phyloP scores from a whole-genome alignment of 2,888 invertebrate species.

The Parasteatoda lunata region DNA sequence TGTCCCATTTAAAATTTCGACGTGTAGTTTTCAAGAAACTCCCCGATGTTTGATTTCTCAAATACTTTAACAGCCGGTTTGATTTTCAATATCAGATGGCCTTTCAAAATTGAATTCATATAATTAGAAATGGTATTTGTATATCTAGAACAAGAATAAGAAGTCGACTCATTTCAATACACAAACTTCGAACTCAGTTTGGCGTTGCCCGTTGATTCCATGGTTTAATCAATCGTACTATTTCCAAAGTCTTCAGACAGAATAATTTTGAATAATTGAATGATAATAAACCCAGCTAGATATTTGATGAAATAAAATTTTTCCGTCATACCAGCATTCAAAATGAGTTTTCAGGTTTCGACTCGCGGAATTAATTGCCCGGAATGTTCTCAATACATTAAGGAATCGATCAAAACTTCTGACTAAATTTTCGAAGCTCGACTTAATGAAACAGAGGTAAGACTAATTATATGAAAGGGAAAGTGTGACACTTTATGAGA shows the following conservation, averaged over 20 bases:
- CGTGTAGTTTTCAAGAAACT: no score
- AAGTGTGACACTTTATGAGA: not conserved
- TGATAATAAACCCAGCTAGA: not conserved
- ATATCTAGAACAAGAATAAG: no score
- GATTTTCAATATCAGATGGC: no score
- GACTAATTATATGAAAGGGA: not conserved
- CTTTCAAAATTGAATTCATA: no score
- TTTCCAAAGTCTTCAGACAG: not conserved
- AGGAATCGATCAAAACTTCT: not conserved
- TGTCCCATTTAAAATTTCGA: no score
- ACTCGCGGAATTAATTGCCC: not conserved
- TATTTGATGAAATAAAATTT: conserved; percentile 2
- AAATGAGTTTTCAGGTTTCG: not conserved
- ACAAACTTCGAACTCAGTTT: no score
- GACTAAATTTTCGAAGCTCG: not conserved
- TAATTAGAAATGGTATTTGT: no score
- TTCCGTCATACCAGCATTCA: not conserved
- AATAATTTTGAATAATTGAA: conserved; percentile 3
- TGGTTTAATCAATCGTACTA: no score
- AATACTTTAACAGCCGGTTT: no score
- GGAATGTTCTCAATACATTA: not conserved
- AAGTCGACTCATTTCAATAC: no score
- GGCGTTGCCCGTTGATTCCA: no score
- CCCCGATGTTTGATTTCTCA: no score
- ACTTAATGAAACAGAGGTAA: conserved; percentile 1